Conservation (phyloP, 1,140 invertebrate genomes). For the Elysia chlorotica region DNA sequence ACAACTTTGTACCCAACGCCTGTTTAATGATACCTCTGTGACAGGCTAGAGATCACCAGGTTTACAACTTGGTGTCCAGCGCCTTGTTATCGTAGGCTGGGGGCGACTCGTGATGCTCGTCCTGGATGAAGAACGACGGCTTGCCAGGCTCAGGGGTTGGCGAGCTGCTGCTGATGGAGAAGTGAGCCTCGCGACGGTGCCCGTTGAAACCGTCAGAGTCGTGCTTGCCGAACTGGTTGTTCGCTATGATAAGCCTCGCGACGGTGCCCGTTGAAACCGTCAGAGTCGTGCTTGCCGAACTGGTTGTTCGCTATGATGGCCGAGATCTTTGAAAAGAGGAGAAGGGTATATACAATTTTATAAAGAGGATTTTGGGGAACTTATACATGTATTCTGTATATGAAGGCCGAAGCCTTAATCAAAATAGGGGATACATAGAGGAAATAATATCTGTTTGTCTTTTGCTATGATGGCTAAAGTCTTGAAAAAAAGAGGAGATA, state of each 20-base stretch:
- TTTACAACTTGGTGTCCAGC: constrained; percentile 26
- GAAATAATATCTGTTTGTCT: too few species aligned
- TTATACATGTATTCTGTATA: too few species aligned
- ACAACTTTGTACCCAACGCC: background rate
- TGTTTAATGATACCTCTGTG: background rate
- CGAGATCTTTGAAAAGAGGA: background rate
- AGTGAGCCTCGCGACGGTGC: background rate
- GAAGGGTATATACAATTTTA: too few species aligned
- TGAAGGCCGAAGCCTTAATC: too few species aligned
- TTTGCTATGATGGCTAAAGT: too few species aligned
- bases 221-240: too few species aligned
- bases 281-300: background rate
- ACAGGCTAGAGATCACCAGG: background rate
- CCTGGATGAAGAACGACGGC: constrained; percentile 27
- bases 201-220: background rate
- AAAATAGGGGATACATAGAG: too few species aligned
- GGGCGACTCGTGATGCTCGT: constrained; percentile 21
- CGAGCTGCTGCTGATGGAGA: background rate
- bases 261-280: background rate
- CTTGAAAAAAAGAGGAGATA: too few species aligned
- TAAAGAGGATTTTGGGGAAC: too few species aligned
- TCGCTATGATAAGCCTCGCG: background rate
- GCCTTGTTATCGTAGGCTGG: constrained; percentile 26
- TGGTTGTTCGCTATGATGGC: background rate
- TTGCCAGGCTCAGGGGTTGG: background rate